These are phyloP conservation scores for Antrozous pallidus DNA, from an alignment of 2,797 vertebrate genomes.

Conservation along the genomic window DNA sequence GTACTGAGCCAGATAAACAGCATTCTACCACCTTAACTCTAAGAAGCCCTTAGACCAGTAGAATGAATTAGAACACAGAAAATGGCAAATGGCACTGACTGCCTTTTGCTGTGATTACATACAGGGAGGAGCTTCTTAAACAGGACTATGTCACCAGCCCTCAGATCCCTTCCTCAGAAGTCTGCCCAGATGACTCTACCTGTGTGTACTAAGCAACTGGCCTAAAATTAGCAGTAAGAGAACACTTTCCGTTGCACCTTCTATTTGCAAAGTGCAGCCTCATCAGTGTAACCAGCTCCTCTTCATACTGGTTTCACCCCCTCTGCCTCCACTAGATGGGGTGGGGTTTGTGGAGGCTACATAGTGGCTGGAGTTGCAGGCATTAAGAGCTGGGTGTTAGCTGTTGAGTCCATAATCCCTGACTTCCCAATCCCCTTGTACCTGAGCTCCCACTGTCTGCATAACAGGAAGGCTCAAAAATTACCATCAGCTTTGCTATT, in stretches of 20 bases:
- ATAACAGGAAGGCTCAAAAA: neutral
- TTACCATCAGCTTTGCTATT: neutral
- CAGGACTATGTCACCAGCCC: neutral
- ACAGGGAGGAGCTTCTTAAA: neutral
- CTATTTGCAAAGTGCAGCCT: conserved; percentile 61
- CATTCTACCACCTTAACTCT: neutral
- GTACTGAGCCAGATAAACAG: conserved; percentile 54
- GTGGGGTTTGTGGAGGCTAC: neutral
- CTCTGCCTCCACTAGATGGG: neutral
- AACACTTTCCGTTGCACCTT: conserved; percentile 61
- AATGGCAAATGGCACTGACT: neutral
- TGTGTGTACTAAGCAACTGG: conserved; percentile 23
- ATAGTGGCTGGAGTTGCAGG: neutral
- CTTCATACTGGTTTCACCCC: neutral
- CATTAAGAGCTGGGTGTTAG: neutral
- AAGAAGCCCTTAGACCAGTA: neutral
- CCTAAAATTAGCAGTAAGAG: conserved; percentile 61
- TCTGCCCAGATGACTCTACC: conserved; percentile 26
- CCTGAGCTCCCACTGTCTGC: neutral
- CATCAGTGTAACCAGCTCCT: conserved; percentile 51
- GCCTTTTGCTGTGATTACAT: neutral
- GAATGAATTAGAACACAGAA: neutral
- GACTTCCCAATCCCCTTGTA: neutral
- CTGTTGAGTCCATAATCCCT: neutral
- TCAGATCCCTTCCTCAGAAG: conserved; percentile 23